Conservation (phyloP, 2,113 vertebrate genomes). For the Neogale vison region DNA sequence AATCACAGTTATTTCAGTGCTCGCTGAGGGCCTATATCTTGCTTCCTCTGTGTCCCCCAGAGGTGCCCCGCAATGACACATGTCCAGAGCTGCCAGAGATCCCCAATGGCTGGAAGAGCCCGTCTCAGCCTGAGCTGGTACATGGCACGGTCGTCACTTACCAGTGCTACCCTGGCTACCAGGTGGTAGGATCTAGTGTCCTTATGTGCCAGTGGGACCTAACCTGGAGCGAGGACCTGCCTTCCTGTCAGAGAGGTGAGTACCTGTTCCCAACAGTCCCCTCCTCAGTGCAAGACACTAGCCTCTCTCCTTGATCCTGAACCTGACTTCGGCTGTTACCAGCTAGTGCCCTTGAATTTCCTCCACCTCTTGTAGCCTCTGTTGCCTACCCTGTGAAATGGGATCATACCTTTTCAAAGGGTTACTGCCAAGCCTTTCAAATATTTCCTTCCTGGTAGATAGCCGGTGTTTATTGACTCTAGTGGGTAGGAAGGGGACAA, state of each 20-base stretch:
- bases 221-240: constrained; percentile 95
- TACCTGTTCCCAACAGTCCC: fast-evolving
- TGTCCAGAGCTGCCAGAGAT: constrained; percentile 96
- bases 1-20: not conserved
- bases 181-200: constrained; percentile 91
- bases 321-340: not conserved
- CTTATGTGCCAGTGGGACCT: constrained; percentile 99
- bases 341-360: not conserved
- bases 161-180: constrained; percentile 96
- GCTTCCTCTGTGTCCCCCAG: constrained; percentile 77
- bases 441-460: not conserved
- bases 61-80: constrained; percentile 96
- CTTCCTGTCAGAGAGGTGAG: constrained; percentile 93
- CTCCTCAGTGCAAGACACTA: not conserved
- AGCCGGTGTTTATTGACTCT: not conserved
- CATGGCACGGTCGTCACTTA: constrained; percentile 96
- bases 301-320: not conserved
- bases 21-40: constrained; percentile 4
- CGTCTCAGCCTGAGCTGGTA: constrained; percentile 94
- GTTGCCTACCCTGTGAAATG: constrained; percentile 30
- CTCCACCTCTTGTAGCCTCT: not conserved
- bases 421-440: not conserved
- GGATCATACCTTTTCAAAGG: not conserved
- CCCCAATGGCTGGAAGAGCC: constrained; percentile 95
- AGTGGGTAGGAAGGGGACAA: not conserved